Base-by-base conservation (phyloP, 64 coral and sea anemone genomes). In the Anthopleura sola region DNA sequence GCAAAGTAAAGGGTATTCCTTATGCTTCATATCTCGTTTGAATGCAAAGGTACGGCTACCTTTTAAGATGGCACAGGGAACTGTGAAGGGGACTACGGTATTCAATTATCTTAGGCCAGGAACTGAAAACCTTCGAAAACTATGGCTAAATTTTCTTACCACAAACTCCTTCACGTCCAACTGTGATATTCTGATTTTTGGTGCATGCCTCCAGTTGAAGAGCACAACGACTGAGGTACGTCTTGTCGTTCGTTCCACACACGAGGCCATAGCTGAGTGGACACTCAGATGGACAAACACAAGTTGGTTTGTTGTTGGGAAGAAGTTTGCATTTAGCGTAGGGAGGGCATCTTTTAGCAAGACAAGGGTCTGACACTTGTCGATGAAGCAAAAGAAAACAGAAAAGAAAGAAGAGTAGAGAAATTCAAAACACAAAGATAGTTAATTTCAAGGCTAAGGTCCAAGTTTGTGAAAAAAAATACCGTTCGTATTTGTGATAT, bases 211-310 rank as follows among this genome's bases (percentile, higher is more conserved):
- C 86, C 7, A 79, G 34, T 26, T 56, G 79, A 87, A 96, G 49
- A 29, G 84, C 94, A 80, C 94, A 96, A 38, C 71, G 75, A 46
- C 80, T 96, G 56, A 78, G 68, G 82, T 96, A 96, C 7, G 68
- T 90, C 39, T 68, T 87, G 16, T 39, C 48, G 34, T 99, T 92
- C 16, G 54, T 90, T 34, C 97, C 97, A 81, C 97, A 99, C 53
- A 99, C 87, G 34, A 58, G 56, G 21, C 81, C 49, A 68, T 74
- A 90, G 24, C 50, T 55, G 26, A 64, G 56, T 2, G 36, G 56
- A 87, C 87, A 84, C 75, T 32, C 60, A n/a, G 44, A 23, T 3
- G 90, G 92, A 83, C 97, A 99, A 28, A 82, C 37, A 81, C 97
- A 99, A 18, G 71, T 82, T 31, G 93, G 90, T 48, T 84, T 90